Base-by-base conservation (phyloP, 2,797 vertebrate species). In the Otolemur crassicaudatus region DNA sequence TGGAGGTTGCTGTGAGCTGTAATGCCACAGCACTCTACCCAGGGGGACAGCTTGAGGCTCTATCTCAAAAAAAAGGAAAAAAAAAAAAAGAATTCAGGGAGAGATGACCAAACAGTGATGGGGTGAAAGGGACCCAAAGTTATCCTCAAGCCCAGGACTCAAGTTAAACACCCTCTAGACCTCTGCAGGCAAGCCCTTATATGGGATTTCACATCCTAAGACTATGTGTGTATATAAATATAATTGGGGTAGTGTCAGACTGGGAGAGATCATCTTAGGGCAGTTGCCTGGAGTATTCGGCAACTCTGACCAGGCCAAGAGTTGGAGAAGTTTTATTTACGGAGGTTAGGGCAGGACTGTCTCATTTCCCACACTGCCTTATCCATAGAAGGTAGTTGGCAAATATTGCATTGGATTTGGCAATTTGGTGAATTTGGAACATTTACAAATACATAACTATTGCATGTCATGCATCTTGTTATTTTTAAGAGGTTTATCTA, bases 401-500 rank as follows among this genome's bases (percentile, higher is more conserved):
- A 27, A 27, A n/a, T 56, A 43, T 14, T 67, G 89, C 53, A 63
- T 79, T 14, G 3, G 67, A 90, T 70, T 81, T 23, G 75, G 56
- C n/a, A 40, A 0, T 49, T 82, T 56, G 65, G 43, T 86, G 43
- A 49, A 27, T 70, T 95, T 87, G 16, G 56, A 85, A 37, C 31
- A 60, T 91, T 94, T 87, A 49, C 13, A 91, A 20, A 19, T 67
- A 1, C 16, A 0, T 84, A 72, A 61, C 27, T 43, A 7, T 43
- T 61, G 23, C 10, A n/a, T 86, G 56, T 7, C 13, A 1, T 16
- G 5, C 31, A 9, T 85, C 63, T 89, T 69, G 20, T 83, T 79
- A 63, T 77, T 89, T 91, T 94, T 63, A 67, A 91, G 85, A 86
- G 58, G 9, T 83, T 91, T 82, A 81, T 34, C 22, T 46, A 14